Conservation (phyloP, 1,140 invertebrate genomes). For the Hetaerina americana region DNA sequence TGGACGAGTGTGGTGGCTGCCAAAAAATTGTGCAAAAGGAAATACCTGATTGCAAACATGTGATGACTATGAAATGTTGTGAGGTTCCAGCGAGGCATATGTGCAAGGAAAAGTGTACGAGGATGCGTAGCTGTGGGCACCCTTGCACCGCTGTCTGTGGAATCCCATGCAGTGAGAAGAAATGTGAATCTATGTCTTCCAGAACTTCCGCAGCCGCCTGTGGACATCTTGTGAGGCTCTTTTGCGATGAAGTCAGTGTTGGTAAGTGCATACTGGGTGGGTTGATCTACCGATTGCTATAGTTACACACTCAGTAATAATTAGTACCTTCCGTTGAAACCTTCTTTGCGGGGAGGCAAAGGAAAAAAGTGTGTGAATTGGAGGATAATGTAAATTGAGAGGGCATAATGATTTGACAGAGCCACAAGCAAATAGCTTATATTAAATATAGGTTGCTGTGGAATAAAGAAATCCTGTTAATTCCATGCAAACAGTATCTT, state of each 20-base stretch:
- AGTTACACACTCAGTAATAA: no score
- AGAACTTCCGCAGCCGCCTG: conserved; percentile 24
- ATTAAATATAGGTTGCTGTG: no score
- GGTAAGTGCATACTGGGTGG: not conserved
- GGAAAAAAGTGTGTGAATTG: no score
- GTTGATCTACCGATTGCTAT: no score
- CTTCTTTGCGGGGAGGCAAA: no score
- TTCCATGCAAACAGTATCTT: no score
- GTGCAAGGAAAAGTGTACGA: conserved; percentile 27
- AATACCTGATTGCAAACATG: conserved; percentile 32
- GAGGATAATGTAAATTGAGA: no score
- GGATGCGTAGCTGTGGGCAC: conserved; percentile 31
- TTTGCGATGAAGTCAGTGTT: conserved; percentile 21
- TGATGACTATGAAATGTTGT: conserved; percentile 25
- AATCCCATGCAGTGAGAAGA: conserved; percentile 22
- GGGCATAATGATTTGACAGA: no score
- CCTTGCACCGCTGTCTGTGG: conserved; percentile 26
- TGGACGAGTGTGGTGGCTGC: conserved; percentile 32
- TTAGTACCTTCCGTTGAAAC: no score
- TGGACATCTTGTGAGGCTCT: conserved; percentile 29
- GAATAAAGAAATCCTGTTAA: no score
- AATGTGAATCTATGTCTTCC: conserved; percentile 22
- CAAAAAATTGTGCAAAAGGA: conserved; percentile 23
- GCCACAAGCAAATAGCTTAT: no score
- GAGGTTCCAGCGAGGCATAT: conserved; percentile 16